Evolutionary conservation across 2,113 vertebrate species (phyloP).

Genomic region (Parotia lawesii): DNA sequence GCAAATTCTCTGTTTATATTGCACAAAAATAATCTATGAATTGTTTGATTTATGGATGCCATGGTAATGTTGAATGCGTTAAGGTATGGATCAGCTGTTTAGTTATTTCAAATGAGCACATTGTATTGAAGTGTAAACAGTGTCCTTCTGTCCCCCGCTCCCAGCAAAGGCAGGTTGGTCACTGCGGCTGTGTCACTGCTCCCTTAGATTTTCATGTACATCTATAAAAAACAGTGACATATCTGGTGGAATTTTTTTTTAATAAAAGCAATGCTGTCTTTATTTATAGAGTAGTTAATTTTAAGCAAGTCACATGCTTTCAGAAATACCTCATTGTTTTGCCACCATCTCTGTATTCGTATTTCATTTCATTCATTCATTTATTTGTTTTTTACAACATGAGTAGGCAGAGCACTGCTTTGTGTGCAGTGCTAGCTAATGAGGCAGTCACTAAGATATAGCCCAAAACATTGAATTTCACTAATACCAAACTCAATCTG

Average conservation of each 20-base stretch:
- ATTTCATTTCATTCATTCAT: background rate
- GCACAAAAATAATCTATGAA: background rate
- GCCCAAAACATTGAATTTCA: background rate
- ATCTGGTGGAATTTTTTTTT: background rate
- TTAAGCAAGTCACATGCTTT: background rate
- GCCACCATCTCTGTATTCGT: background rate
- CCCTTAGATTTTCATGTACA: background rate
- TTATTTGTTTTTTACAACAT: background rate
- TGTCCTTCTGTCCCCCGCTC: background rate
- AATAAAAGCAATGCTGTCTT: background rate
- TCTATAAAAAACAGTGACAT: fast-evolving
- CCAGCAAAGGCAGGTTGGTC: background rate
- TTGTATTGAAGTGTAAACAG: background rate
- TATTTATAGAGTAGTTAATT: background rate
- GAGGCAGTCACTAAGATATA: background rate
- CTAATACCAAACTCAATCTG: background rate
- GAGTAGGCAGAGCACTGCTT: background rate
- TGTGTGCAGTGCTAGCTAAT: background rate
- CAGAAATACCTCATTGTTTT: background rate
- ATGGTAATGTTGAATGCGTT: background rate
- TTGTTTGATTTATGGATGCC: background rate
- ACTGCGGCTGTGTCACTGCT: background rate
- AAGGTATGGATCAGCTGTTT: background rate
- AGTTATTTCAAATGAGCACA: background rate
- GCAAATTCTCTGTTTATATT: background rate